phyloP scores from a whole-genome alignment of 2,797 vertebrate species.

The Chanos chanos region DNA sequence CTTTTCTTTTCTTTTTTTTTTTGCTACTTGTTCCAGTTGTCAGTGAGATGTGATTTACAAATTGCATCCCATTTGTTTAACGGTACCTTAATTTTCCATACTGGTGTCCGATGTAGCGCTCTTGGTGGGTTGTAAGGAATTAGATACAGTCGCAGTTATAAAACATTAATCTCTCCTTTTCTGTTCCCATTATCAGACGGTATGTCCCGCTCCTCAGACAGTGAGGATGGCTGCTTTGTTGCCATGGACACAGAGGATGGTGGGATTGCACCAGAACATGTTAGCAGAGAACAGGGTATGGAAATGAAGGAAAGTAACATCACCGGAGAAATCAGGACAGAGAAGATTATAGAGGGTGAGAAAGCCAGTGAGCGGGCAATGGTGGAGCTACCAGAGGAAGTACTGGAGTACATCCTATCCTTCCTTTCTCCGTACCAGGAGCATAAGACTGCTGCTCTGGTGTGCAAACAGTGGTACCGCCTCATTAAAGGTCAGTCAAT shows the following conservation, averaged over 20 bases:
- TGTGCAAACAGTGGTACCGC: conserved; percentile 98
- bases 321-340: conserved; percentile 49
- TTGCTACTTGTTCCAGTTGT: too few relatives aligned
- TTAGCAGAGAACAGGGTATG: conserved; percentile 60
- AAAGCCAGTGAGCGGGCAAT: conserved; percentile 70
- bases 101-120: conserved; percentile 5
- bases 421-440: conserved; percentile 98
- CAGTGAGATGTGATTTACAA: too few relatives aligned
- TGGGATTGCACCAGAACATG: conserved; percentile 61
- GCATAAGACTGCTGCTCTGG: conserved; percentile 95
- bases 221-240: conserved; percentile 89
- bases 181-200: conserved; percentile 57
- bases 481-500: conserved; percentile 92
- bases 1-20: too few relatives aligned
- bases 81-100: not conserved
- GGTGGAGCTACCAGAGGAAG: conserved; percentile 93
- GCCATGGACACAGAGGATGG: conserved; percentile 89
- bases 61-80: too few relatives aligned
- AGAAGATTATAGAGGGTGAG: conserved; percentile 25
- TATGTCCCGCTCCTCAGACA: conserved; percentile 90
- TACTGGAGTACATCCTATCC: conserved; percentile 95
- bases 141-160: conserved; percentile 11
- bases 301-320: conserved; percentile 66
- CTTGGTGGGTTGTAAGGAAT: conserved; percentile 32
- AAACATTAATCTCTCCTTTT: conserved; percentile 25